Conservation (phyloP, 2,888 invertebrate genomes). For the Stictocephala bisonia region DNA sequence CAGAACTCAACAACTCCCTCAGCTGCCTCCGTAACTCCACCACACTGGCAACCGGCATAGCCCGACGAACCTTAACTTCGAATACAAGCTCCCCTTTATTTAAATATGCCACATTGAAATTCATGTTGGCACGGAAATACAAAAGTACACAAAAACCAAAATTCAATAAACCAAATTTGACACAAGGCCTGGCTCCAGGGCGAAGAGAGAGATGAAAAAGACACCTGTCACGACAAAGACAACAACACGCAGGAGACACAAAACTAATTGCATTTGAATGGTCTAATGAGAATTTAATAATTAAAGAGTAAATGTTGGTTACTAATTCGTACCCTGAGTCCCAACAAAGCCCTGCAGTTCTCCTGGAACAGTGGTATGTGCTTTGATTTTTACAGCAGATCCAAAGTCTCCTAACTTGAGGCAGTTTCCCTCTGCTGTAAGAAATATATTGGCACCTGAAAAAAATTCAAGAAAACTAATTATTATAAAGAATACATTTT, state of each 20-base stretch:
- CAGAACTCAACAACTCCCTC: too few species aligned
- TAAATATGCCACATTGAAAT: too few species aligned
- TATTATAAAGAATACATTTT: slow-evolving; percentile 2
- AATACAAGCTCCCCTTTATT: too few species aligned
- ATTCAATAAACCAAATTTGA: too few species aligned
- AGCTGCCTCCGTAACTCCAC: too few species aligned
- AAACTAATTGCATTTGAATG: neutral
- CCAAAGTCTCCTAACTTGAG: slow-evolving; percentile 97
- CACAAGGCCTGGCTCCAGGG: too few species aligned
- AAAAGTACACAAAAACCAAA: too few species aligned
- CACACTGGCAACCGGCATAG: too few species aligned
- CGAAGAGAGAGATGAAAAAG: slow-evolving; percentile 23
- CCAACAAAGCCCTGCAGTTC: slow-evolving; percentile 92
- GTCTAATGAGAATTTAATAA: neutral
- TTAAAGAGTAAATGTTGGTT: neutral
- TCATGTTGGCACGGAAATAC: too few species aligned
- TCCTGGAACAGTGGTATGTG: slow-evolving; percentile 86
- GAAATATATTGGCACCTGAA: slow-evolving; percentile 91
- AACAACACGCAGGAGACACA: too few species aligned
- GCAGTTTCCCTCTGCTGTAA: slow-evolving; percentile 86
- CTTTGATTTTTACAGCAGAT: slow-evolving; percentile 91
- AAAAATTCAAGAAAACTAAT: slow-evolving; percentile 45
- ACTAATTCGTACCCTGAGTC: slow-evolving; percentile 89
- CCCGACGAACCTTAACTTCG: too few species aligned
- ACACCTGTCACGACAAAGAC: too few species aligned